These are phyloP conservation scores for Tipula confusa DNA, from an alignment of 2,888 invertebrate species.

Conservation along the genomic window DNA sequence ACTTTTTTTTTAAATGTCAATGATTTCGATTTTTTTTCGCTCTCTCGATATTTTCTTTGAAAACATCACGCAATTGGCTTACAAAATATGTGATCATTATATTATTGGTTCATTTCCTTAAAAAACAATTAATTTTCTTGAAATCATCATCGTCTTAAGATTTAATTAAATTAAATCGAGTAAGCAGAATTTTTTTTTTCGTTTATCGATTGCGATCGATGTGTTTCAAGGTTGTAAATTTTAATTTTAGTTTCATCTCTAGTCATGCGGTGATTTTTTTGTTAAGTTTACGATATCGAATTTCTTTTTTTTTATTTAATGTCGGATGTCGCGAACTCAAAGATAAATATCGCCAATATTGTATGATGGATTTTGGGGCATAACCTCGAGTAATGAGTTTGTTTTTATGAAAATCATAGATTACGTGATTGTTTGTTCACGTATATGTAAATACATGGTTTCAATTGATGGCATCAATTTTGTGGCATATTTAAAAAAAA, in stretches of 20 bases:
- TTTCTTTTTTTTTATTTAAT: neutral
- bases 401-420: too few species aligned
- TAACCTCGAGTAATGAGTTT: too few species aligned
- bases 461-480: too few species aligned
- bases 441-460: too few species aligned
- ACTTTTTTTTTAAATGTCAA: slow-evolving; percentile 14
- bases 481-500: too few species aligned
- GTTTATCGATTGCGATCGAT: neutral
- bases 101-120: neutral
- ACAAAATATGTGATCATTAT: neutral
- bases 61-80: neutral
- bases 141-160: neutral
- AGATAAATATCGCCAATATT: neutral
- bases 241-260: neutral
- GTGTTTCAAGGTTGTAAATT: neutral
- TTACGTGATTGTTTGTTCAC: too few species aligned
- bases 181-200: neutral
- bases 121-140: neutral
- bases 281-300: neutral
- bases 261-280: neutral
- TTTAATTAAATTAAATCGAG: neutral
- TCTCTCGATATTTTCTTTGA: neutral
- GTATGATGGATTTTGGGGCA: neutral
- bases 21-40: neutral
- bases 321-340: neutral